Evolutionary conservation across 2,797 vertebrate species (phyloP).

Genomic region (Xenops minutus): DNA sequence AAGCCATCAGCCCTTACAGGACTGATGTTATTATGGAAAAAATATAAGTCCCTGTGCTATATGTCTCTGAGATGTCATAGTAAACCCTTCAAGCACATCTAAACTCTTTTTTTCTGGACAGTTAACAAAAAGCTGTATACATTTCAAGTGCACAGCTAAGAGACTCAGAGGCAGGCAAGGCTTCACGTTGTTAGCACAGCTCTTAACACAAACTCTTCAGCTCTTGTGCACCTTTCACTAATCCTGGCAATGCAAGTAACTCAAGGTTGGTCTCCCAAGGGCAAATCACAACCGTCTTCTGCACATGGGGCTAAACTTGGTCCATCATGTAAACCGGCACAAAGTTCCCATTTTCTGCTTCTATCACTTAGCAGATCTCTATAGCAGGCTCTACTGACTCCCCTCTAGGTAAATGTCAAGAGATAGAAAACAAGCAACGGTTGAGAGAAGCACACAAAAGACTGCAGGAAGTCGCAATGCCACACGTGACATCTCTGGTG

Average conservation of each 20-base stretch:
- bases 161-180: not conserved
- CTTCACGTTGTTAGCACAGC: rapidly evolving
- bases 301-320: not conserved
- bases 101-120: not conserved
- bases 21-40: not conserved
- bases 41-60: not conserved
- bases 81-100: not conserved
- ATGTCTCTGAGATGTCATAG: not conserved
- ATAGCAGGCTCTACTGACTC: not conserved
- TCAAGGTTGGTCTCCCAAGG: not conserved
- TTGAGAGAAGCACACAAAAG: not conserved
- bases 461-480: not conserved
- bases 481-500: rapidly evolving
- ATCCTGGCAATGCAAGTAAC: not conserved
- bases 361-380: not conserved
- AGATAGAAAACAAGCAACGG: not conserved
- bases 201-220: not conserved
- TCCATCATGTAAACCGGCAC: not conserved
- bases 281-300: not conserved
- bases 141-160: not conserved
- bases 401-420: not conserved
- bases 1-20: not conserved
- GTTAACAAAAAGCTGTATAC: not conserved
- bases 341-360: not conserved
- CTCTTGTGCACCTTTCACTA: not conserved